These are phyloP conservation scores for Elmis aenea DNA, from an alignment of 2,888 invertebrate species.

Conservation along the genomic window DNA sequence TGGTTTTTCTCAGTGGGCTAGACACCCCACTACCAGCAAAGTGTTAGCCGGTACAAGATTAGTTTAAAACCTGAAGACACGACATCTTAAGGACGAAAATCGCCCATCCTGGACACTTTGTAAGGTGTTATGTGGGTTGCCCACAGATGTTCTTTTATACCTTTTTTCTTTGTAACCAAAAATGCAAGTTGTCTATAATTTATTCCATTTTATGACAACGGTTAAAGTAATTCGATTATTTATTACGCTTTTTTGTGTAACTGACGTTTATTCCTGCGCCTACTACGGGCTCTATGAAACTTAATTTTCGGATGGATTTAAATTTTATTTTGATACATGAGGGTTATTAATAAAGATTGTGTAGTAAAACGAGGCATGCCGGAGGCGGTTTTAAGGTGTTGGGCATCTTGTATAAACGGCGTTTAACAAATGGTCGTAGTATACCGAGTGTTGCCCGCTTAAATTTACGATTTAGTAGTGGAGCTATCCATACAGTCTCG, in stretches of 20 bases:
- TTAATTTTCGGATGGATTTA: slow-evolving; percentile 3
- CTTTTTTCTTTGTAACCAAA: slow-evolving; percentile 21
- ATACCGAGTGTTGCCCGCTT: too few species aligned
- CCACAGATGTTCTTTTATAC: slow-evolving; percentile 23
- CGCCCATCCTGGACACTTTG: slow-evolving; percentile 16
- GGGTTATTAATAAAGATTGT: too few species aligned
- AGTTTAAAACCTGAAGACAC: slow-evolving; percentile 9
- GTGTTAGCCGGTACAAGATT: slow-evolving; percentile 23
- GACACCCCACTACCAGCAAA: slow-evolving; percentile 24
- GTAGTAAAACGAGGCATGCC: too few species aligned
- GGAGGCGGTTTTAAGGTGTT: too few species aligned
- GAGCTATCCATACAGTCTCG: too few species aligned
- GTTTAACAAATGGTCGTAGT: too few species aligned
- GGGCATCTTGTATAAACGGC: too few species aligned
- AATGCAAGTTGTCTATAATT: slow-evolving; percentile 25
- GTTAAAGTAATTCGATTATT: slow-evolving; percentile 27
- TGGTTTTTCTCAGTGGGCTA: slow-evolving; percentile 27
- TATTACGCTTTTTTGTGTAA: slow-evolving; percentile 24
- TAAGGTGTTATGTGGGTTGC: slow-evolving; percentile 29
- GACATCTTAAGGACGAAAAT: slow-evolving; percentile 15
- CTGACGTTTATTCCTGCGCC: slow-evolving; percentile 11
- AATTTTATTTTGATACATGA: too few species aligned
- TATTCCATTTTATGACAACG: slow-evolving; percentile 25
- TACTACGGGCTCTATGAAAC: slow-evolving; percentile 10
- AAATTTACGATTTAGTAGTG: too few species aligned